phyloP scores from a whole-genome alignment of 2,888 invertebrate genomes.

The Ferdinandea cuprea region DNA sequence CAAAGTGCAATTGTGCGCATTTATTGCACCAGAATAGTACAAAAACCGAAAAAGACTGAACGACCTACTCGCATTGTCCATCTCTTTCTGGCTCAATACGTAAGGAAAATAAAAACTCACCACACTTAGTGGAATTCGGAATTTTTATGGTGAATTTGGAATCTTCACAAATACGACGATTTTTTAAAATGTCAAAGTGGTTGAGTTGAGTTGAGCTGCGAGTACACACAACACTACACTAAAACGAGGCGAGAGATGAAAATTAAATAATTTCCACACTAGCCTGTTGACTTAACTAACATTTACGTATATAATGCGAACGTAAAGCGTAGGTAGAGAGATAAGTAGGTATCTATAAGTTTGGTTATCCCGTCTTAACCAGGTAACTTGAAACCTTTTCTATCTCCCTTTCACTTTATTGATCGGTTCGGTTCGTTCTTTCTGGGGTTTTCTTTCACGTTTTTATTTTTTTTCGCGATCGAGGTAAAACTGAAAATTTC shows the following conservation, averaged over 20 bases:
- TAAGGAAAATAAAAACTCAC: conserved; percentile 16
- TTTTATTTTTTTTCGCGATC: conserved; percentile 67
- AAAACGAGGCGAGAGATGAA: conserved; percentile 23
- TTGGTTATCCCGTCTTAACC: conserved; percentile 36
- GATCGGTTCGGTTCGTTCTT: conserved; percentile 8
- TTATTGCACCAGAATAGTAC: conserved; percentile 28
- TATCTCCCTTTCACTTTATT: conserved; percentile 17
- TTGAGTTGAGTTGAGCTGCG: too few species aligned
- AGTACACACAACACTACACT: conserved; percentile 45
- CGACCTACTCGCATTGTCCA: background rate
- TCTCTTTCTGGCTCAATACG: conserved; percentile 38
- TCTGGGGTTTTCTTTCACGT: conserved; percentile 16
- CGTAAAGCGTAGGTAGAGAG: conserved; percentile 43
- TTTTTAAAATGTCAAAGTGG: conserved; percentile 60
- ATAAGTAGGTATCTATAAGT: conserved; percentile 43
- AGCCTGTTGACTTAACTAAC: conserved; percentile 50
- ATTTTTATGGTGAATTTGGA: conserved; percentile 50
- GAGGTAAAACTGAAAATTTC: conserved; percentile 33
- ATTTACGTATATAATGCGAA: conserved; percentile 13
- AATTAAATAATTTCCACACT: conserved; percentile 46
- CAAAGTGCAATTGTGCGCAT: conserved; percentile 43
- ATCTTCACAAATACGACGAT: conserved; percentile 8
- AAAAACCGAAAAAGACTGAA: background rate
- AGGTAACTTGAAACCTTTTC: conserved; percentile 66
- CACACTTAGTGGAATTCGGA: conserved; percentile 24